phyloP scores from a whole-genome alignment of 2,888 invertebrate species.

The Biston stratarius region DNA sequence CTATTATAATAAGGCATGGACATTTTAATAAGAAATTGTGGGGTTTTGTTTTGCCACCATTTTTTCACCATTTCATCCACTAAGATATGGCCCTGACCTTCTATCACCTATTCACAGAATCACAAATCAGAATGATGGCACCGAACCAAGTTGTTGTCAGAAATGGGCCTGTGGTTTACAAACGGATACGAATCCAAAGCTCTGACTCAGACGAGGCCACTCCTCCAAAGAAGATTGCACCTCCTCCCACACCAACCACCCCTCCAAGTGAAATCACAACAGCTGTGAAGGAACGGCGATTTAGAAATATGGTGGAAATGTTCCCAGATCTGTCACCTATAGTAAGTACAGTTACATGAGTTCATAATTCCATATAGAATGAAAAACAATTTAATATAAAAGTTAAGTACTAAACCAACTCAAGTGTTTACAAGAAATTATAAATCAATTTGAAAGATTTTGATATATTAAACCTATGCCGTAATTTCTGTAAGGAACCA shows the following conservation, averaged over 20 bases:
- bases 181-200: conserved; percentile 77
- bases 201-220: conserved; percentile 85
- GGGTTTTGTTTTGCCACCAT: too few species aligned
- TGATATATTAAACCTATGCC: too few species aligned
- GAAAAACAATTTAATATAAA: neutral
- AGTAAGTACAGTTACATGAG: conserved; percentile 70
- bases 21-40: too few species aligned
- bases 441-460: too few species aligned
- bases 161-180: conserved; percentile 70
- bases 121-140: conserved; percentile 68
- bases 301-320: conserved; percentile 88
- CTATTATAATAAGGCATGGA: too few species aligned
- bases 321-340: conserved; percentile 87
- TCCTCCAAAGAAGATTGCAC: conserved; percentile 64
- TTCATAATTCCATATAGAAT: neutral
- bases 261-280: conserved; percentile 66
- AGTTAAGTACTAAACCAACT: too few species aligned
- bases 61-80: too few species aligned
- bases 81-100: neutral
- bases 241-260: conserved; percentile 26
- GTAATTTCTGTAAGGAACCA: too few species aligned
- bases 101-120: conserved; percentile 50
- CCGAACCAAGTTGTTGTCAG: conserved; percentile 61
- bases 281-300: conserved; percentile 85
- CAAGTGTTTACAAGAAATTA: too few species aligned